These are phyloP conservation scores for Odontothrips loti DNA, from an alignment of 2,888 invertebrate species.

Conservation along the genomic window DNA sequence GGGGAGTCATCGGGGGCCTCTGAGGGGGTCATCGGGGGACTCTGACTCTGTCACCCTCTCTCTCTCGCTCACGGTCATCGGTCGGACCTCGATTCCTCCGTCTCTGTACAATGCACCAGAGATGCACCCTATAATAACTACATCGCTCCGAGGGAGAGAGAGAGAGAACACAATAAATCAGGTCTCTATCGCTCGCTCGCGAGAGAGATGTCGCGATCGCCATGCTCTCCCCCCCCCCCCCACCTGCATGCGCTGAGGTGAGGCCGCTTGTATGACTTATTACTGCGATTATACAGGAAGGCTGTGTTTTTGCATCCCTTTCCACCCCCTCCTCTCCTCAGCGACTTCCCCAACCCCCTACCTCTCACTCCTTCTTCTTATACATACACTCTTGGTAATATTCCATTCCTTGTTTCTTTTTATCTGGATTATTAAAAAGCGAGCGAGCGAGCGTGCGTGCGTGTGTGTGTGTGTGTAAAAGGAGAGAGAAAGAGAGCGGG, in stretches of 20 bases:
- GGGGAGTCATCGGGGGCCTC: no score
- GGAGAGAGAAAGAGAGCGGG: neutral
- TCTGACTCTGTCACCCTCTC: no score
- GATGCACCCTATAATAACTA: neutral
- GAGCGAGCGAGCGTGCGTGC: no score
- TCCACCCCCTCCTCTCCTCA: neutral
- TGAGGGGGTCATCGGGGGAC: no score
- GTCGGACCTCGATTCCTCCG: no score
- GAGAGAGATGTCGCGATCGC: neutral
- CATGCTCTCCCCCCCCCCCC: neutral
- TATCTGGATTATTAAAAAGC: constrained; percentile 15
- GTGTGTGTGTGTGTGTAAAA: no score
- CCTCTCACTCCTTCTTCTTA: neutral
- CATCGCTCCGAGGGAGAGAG: neutral
- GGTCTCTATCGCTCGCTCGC: neutral
- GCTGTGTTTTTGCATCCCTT: constrained; percentile 10
- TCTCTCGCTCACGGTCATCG: no score
- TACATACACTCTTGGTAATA: neutral
- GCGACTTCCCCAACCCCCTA: neutral
- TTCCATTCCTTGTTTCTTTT: neutral
- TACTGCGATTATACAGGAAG: constrained; percentile 14
- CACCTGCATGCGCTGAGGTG: neutral
- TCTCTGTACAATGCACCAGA: neutral
- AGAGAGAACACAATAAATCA: neutral
- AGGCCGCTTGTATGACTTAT: neutral